Evolutionary conservation across 2,888 invertebrate genomes (phyloP).

Genomic region (Magallana nippona): DNA sequence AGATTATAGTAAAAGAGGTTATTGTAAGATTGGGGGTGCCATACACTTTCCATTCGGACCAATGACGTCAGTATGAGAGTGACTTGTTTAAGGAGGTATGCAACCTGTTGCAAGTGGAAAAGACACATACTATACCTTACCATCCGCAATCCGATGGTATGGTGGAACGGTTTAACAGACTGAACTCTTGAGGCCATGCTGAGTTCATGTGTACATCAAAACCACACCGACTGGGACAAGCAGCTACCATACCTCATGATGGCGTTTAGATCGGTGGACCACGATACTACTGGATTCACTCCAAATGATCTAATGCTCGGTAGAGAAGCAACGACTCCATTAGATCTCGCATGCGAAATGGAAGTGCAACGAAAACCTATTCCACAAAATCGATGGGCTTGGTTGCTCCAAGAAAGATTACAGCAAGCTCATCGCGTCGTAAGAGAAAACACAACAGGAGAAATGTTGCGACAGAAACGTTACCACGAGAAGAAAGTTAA

Average conservation of each 20-base stretch:
- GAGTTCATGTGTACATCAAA: constrained; percentile 43
- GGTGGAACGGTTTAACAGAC: constrained; percentile 42
- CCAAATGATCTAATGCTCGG: constrained; percentile 54
- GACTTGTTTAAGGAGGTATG: constrained; percentile 52
- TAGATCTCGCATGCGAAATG: constrained; percentile 53
- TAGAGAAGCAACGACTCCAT: constrained; percentile 45
- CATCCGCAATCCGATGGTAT: constrained; percentile 46
- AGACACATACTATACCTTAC: constrained; percentile 51
- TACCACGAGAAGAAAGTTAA: constrained; percentile 28
- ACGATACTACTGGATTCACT: constrained; percentile 51
- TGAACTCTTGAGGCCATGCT: constrained; percentile 50
- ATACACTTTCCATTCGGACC: constrained; percentile 49
- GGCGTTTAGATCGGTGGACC: constrained; percentile 50
- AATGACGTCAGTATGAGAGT: constrained; percentile 52
- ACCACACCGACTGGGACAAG: constrained; percentile 37
- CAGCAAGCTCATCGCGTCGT: constrained; percentile 37
- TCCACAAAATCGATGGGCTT: constrained; percentile 49
- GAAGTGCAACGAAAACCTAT: constrained; percentile 39
- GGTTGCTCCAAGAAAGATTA: constrained; percentile 53
- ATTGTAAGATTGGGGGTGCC: constrained; percentile 50
- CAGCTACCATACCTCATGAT: constrained; percentile 52
- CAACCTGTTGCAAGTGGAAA: constrained; percentile 45
- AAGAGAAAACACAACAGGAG: not conserved
- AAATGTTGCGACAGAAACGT: constrained; percentile 41
- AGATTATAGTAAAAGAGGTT: constrained; percentile 46